phyloP scores from a whole-genome alignment of 2,888 invertebrate genomes.

The Aleiodes leptofemur region DNA sequence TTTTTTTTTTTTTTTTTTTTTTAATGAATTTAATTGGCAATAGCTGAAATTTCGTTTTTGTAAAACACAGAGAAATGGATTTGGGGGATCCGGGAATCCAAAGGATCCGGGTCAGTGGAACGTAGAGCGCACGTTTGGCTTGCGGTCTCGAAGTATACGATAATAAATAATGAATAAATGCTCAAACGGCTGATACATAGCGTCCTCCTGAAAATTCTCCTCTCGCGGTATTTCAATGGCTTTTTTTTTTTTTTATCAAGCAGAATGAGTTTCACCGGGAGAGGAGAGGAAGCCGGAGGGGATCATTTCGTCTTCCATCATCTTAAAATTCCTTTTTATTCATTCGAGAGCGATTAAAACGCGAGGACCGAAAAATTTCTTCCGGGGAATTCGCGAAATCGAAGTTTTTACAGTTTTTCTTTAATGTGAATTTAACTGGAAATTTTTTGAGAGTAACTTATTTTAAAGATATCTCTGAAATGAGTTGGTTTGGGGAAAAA shows the following conservation, averaged over 20 bases:
- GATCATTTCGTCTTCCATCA: slow-evolving; percentile 36
- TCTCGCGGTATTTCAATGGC: slow-evolving; percentile 41
- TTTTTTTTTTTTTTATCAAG: slow-evolving; percentile 26
- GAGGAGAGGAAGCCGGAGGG: slow-evolving; percentile 22
- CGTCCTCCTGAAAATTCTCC: slow-evolving; percentile 31
- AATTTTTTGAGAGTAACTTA: no score
- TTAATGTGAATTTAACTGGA: no score
- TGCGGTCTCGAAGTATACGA: slow-evolving; percentile 49
- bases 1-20: no score
- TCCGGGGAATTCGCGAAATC: no score
- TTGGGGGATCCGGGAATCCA: slow-evolving; percentile 54
- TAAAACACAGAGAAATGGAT: slow-evolving; percentile 28
- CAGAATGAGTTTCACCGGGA: slow-evolving; percentile 42
- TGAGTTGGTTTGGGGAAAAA: no score
- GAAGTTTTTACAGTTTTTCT: no score
- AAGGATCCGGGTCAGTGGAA: slow-evolving; percentile 56
- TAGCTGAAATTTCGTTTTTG: no score
- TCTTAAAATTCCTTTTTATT: slow-evolving; percentile 10
- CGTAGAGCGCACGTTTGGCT: slow-evolving; percentile 51
- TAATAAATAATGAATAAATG: slow-evolving; percentile 57
- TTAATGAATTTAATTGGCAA: no score
- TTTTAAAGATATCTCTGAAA: no score
- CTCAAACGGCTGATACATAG: slow-evolving; percentile 18
- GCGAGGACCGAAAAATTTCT: no score
- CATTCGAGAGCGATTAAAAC: slow-evolving; percentile 30